Conservation (phyloP, 2,797 vertebrate species). For the Malacoraja senta region DNA sequence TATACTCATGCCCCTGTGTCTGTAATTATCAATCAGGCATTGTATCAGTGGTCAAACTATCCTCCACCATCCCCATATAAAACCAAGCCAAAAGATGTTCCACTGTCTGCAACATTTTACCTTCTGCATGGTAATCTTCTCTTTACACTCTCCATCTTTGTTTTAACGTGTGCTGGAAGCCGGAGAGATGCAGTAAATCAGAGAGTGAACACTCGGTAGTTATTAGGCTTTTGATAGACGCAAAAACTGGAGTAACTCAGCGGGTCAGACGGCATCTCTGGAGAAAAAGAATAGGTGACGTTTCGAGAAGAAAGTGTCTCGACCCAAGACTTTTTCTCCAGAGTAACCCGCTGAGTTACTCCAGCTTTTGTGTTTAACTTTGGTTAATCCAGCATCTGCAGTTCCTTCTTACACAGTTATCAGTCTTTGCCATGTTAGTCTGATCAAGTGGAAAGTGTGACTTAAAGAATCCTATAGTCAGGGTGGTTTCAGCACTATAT, state of each 20-base stretch:
- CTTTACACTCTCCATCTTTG: neutral
- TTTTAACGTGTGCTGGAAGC: neutral
- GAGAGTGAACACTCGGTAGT: neutral
- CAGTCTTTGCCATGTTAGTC: neutral
- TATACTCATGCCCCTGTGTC: neutral
- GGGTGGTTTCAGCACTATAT: neutral
- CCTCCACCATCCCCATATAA: neutral
- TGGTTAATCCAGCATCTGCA: too few relatives aligned
- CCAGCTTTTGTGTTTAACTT: too few relatives aligned
- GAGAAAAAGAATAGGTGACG: too few relatives aligned
- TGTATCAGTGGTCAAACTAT: neutral
- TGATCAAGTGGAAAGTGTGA: neutral
- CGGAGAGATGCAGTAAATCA: neutral
- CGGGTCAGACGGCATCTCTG: too few relatives aligned
- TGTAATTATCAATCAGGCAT: neutral
- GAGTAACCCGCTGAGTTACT: too few relatives aligned
- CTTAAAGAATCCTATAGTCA: neutral
- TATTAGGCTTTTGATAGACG: neutral
- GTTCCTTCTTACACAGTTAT: neutral
- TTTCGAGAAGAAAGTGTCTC: too few relatives aligned
- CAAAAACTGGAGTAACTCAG: too few relatives aligned
- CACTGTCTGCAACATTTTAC: neutral
- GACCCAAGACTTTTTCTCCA: too few relatives aligned
- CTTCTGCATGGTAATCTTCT: neutral
- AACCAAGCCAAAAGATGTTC: neutral